These are phyloP conservation scores for Catharus fuscescens DNA, from an alignment of 2,113 vertebrate species.

Conservation along the genomic window DNA sequence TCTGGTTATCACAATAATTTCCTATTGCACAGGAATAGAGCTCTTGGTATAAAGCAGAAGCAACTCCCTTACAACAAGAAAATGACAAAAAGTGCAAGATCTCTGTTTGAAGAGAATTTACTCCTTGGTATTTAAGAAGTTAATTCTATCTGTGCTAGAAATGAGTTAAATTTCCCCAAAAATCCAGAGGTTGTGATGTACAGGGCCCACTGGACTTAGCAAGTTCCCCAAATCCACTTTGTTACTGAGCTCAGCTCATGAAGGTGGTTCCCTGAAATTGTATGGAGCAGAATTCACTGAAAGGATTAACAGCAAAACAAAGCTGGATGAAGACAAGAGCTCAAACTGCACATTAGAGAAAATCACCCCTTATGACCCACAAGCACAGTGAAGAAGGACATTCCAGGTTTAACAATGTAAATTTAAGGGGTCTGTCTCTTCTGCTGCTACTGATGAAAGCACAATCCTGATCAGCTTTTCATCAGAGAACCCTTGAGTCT, in stretches of 20 bases:
- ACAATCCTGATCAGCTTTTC: background rate
- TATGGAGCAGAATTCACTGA: background rate
- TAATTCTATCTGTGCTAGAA: background rate
- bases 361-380: background rate
- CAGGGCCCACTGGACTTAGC: background rate
- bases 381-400: background rate
- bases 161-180: background rate
- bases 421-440: background rate
- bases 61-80: background rate
- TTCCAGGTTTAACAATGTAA: background rate
- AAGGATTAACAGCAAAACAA: background rate
- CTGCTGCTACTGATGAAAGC: background rate
- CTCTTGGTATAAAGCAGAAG: background rate
- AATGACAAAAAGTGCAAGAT: background rate
- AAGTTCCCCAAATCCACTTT: background rate
- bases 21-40: fast-evolving
- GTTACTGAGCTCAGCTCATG: background rate
- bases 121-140: background rate
- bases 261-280: background rate
- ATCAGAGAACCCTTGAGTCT: background rate
- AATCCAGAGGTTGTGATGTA: fast-evolving
- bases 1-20: background rate
- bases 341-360: background rate
- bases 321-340: background rate
- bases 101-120: background rate